Conservation (phyloP, 2,888 invertebrate species). For the Agriopis aurantiaria region DNA sequence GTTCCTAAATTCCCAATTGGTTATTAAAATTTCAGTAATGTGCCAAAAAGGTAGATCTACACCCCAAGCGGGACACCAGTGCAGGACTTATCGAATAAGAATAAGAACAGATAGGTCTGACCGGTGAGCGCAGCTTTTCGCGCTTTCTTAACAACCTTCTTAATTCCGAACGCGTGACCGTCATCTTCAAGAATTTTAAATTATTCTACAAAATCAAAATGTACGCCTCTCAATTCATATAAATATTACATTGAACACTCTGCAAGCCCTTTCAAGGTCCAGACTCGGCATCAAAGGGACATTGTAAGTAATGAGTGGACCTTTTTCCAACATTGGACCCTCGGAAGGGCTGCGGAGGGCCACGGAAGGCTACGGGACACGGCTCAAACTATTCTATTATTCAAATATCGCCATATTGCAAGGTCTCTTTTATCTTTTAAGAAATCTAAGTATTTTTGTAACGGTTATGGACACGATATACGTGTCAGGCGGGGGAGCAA, state of each 20-base stretch:
- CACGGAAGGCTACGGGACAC: conserved; percentile 46
- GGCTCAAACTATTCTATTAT: conserved; percentile 69
- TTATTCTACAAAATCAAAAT: conserved; percentile 40
- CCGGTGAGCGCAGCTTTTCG: too few relatives aligned
- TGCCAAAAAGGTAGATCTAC: too few relatives aligned
- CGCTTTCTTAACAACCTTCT: too few relatives aligned
- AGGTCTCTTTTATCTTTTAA: conserved; percentile 54
- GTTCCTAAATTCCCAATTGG: too few relatives aligned
- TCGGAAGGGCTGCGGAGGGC: conserved; percentile 27
- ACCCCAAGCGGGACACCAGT: too few relatives aligned
- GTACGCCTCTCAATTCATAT: conserved; percentile 43
- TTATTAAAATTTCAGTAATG: too few relatives aligned
- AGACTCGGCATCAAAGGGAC: conserved; percentile 53
- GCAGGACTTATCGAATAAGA: too few relatives aligned
- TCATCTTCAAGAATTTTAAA: conserved; percentile 10
- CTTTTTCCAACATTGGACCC: conserved; percentile 55
- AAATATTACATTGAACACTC: conserved; percentile 48
- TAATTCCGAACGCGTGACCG: background rate
- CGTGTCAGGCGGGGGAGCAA: conserved; percentile 14
- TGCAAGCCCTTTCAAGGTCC: conserved; percentile 42
- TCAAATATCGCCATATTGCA: conserved; percentile 66
- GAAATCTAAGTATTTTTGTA: conserved; percentile 47
- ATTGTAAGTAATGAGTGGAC: conserved; percentile 59
- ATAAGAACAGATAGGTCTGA: too few relatives aligned
- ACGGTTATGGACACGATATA: conserved; percentile 42